These are phyloP conservation scores for Simalia tracyae DNA, from an alignment of 2,797 vertebrate genomes.

Conservation along the genomic window DNA sequence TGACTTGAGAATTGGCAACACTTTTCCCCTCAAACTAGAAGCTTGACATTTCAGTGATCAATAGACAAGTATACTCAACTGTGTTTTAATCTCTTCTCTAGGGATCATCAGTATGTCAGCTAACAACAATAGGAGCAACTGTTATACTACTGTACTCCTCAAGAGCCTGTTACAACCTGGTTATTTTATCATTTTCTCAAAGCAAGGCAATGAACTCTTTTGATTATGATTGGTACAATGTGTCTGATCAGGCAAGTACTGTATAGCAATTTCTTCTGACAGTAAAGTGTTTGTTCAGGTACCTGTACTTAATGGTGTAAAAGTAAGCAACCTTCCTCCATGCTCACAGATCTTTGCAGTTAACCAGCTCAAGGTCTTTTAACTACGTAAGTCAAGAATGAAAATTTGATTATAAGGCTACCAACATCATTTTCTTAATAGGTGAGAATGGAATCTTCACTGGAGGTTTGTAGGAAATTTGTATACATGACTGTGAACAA, in stretches of 20 bases:
- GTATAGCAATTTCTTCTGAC: slow-evolving; percentile 20
- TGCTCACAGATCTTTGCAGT: background rate
- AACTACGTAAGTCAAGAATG: background rate
- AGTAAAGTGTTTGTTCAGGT: slow-evolving; percentile 8
- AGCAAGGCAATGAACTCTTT: slow-evolving; percentile 86
- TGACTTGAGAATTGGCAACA: background rate
- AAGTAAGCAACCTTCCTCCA: background rate
- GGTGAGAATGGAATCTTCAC: background rate
- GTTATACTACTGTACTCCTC: slow-evolving; percentile 91
- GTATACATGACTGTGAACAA: background rate
- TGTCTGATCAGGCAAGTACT: slow-evolving; percentile 91
- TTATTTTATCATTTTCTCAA: slow-evolving; percentile 86
- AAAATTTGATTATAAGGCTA: background rate
- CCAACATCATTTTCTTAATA: background rate
- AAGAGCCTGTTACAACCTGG: slow-evolving; percentile 94
- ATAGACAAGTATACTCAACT: slow-evolving; percentile 32
- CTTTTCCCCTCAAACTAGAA: background rate
- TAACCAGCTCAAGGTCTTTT: background rate
- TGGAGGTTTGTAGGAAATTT: background rate
- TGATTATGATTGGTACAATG: slow-evolving; percentile 97
- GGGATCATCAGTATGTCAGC: slow-evolving; percentile 96
- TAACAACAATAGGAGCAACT: slow-evolving; percentile 85
- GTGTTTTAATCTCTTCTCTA: slow-evolving; percentile 67
- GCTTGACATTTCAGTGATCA: background rate
- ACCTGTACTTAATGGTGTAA: background rate